These are phyloP conservation scores for Gambusia yucatana DNA, from an alignment of 2,797 vertebrate genomes.

Conservation along the genomic window DNA sequence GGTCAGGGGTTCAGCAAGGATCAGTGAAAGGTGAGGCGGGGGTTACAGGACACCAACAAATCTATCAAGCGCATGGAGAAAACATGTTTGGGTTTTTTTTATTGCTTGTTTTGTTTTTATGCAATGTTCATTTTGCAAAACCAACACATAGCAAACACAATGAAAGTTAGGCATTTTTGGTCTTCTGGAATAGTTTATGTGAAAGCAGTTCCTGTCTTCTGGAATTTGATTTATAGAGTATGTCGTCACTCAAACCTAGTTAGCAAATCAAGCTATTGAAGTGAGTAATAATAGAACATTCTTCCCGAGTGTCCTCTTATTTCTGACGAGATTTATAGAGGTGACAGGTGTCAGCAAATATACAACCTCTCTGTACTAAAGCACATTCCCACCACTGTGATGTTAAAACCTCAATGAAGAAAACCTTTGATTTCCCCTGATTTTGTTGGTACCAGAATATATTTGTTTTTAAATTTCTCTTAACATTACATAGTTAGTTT, in stretches of 20 bases:
- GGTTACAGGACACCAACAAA: conserved; percentile 40
- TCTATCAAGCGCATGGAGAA: conserved; percentile 23
- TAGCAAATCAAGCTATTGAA: conserved; percentile 36
- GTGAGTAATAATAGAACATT: conserved; percentile 23
- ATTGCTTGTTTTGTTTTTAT: not conserved
- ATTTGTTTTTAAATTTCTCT: conserved; percentile 36
- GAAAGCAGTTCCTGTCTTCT: conserved; percentile 6
- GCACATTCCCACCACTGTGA: conserved; percentile 26
- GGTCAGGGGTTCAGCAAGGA: conserved; percentile 59
- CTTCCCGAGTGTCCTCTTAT: conserved; percentile 42
- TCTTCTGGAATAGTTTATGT: not conserved
- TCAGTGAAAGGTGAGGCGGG: conserved; percentile 41
- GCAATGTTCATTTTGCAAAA: not conserved
- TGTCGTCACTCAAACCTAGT: conserved; percentile 46
- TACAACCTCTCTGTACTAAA: conserved; percentile 15
- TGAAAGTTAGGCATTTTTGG: not conserved
- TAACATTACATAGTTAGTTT: conserved; percentile 30
- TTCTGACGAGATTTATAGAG: conserved; percentile 51
- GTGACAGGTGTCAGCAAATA: conserved; percentile 59
- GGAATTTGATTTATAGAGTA: conserved; percentile 16
- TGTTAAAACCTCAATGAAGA: conserved; percentile 16
- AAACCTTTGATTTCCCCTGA: conserved; percentile 34
- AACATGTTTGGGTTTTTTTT: not conserved
- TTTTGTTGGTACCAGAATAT: conserved; percentile 50
- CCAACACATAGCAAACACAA: not conserved